A percentile compares a stretch with the other conserved stretches of the same genome.
phyloP scores from a whole-genome alignment of 2,113 vertebrate genomes.

The Trachemys scripta region DNA sequence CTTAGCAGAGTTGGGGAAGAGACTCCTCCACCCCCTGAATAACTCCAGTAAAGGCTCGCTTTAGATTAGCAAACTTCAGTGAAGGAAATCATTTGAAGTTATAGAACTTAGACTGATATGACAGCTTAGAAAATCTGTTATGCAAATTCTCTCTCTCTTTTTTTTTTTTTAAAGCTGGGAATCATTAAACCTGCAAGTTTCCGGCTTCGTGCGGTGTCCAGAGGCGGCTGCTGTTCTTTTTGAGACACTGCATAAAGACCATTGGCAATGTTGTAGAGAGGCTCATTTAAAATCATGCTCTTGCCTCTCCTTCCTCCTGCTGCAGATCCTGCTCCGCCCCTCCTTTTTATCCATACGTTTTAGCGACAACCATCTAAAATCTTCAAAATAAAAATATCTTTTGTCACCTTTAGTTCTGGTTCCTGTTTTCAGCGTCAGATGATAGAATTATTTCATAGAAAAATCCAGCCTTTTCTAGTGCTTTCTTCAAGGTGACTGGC shows the following conservation, averaged over 20 bases:
- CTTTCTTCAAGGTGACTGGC: not conserved
- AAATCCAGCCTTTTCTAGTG: not conserved
- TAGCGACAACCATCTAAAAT: not conserved
- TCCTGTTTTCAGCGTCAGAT: not conserved
- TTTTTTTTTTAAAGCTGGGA: not conserved
- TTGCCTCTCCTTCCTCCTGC: not conserved
- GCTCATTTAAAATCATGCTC: not conserved
- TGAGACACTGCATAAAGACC: not conserved
- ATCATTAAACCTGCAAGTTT: not conserved
- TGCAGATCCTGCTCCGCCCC: not conserved
- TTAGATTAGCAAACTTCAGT: not conserved
- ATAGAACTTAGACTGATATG: not conserved
- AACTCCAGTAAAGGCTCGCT: not conserved
- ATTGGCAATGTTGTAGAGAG: constrained; percentile 15
- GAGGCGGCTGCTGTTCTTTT: not conserved
- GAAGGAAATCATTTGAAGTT: not conserved
- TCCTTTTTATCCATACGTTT: fast-evolving
- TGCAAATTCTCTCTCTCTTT: not conserved
- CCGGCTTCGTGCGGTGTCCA: not conserved
- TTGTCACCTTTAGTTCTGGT: not conserved
- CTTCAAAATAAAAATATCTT: not conserved
- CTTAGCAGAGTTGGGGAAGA: not conserved
- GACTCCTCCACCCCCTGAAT: not conserved
- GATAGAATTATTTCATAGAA: not conserved
- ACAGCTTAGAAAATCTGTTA: not conserved